Base-by-base conservation (phyloP, 2,888 invertebrate genomes). In the Opisthograptis luteolata region DNA sequence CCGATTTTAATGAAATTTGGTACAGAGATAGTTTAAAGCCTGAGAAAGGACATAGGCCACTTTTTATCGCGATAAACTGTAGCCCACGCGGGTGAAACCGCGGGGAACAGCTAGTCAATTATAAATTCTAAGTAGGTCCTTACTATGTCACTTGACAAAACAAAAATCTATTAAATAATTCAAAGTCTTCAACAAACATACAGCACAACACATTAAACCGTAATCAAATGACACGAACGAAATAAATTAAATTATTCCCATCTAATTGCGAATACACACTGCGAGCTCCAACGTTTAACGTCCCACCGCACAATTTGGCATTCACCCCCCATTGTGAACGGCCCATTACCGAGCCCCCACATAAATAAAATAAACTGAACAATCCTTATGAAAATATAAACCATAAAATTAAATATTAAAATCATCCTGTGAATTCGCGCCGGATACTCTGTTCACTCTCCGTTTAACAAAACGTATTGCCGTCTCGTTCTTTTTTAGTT, bases 371-470 rank as follows among this genome's bases (percentile, higher is more conserved):
- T 81, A 84, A 83, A 82, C 74, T 80, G 84, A 87, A 85, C 81
- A 83, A 83, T 84, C 81, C 82, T 84, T 81, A 59, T 39, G 73
- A 70, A n/a, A n/a, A n/a, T n/a, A n/a, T n/a, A n/a, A n/a, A 74
- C 79, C 79, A 85, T 85, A 79, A 87, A 83, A 84, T 88, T 86
- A 87, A 90, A 89, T 72, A 71, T 65, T 87, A 86, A 44, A 42
- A 86, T 42, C 84, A 81, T 70, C 71, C 79, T 83, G 83, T 82
- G 77, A 73, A 80, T 66, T 62, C 64, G 61, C 61, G 62, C 62
- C 70, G 69, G 66, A 79, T 79, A 78, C 79, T 75, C 74, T 65
- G n/a, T n/a, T n/a, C n/a, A n/a, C n/a, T n/a, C n/a, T n/a, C n/a
- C 65, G 68, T 59, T 51, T 63, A 76, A 73, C 72, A 66, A 73